These are phyloP conservation scores for Hylaeus anthracinus DNA, from an alignment of 1,140 invertebrate genomes.

Conservation along the genomic window DNA sequence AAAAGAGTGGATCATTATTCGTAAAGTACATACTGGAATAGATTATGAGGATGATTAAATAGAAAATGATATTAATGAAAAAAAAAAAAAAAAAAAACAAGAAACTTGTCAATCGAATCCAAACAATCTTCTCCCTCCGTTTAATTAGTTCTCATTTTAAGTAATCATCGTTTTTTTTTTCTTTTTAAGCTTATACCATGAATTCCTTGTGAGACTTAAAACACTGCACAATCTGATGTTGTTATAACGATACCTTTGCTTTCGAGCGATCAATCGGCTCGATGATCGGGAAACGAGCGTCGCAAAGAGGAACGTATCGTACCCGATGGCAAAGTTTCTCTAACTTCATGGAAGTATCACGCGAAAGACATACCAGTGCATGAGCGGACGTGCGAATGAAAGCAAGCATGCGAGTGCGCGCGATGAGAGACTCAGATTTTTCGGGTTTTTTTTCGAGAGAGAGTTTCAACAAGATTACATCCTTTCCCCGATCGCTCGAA, in stretches of 20 bases:
- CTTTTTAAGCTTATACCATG: conserved; percentile 2
- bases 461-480: not conserved
- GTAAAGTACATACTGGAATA: conserved; percentile 74
- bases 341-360: not conserved
- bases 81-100: conserved; percentile 9
- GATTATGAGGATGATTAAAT: conserved; percentile 77
- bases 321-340: not conserved
- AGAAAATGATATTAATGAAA: conserved; percentile 73
- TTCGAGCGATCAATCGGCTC: conserved; percentile 7
- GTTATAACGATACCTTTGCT: not conserved
- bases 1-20: conserved; percentile 75
- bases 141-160: conserved; percentile 43
- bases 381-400: conserved; percentile 35
- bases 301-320: not conserved
- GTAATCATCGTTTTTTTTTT: not conserved
- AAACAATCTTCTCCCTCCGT: conserved; percentile 56
- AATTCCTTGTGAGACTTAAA: conserved; percentile 62
- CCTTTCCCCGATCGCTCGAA: conserved; percentile 24
- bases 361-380: not conserved
- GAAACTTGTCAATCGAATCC: conserved; percentile 66
- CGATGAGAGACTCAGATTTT: conserved; percentile 10
- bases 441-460: conserved; percentile 3
- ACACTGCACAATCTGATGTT: conserved; percentile 58
- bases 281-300: conserved; percentile 2
- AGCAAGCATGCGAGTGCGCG: conserved; percentile 54